These are phyloP conservation scores for Zingel zingel DNA, from an alignment of 2,113 vertebrate genomes.

Conservation along the genomic window DNA sequence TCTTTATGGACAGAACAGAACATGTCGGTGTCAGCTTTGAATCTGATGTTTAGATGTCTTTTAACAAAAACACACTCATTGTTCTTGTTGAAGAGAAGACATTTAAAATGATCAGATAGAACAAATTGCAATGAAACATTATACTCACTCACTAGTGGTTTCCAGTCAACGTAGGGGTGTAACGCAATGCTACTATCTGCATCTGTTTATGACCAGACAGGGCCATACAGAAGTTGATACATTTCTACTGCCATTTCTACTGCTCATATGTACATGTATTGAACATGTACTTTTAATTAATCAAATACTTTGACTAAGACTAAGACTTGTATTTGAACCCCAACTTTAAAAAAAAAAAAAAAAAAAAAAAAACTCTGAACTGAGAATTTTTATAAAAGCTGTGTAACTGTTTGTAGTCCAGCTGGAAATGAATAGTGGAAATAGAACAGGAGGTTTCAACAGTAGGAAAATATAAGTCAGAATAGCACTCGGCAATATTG, in stretches of 20 bases:
- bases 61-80: neutral
- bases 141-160: neutral
- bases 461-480: neutral
- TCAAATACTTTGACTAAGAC: no score
- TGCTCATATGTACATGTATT: neutral
- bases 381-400: neutral
- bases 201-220: neutral
- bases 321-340: neutral
- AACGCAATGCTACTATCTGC: neutral
- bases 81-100: neutral
- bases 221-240: neutral
- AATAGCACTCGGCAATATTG: neutral
- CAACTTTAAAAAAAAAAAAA: neutral
- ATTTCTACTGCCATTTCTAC: neutral
- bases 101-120: neutral
- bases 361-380: neutral
- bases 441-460: neutral
- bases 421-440: neutral
- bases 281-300: neutral
- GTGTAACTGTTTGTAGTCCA: neutral
- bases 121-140: neutral
- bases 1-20: neutral
- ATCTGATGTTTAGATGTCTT: neutral
- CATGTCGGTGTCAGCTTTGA: conserved; percentile 33
- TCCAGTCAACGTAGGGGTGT: neutral